phyloP scores from a whole-genome alignment of 2,113 vertebrate species.

The Ameiurus melas region DNA sequence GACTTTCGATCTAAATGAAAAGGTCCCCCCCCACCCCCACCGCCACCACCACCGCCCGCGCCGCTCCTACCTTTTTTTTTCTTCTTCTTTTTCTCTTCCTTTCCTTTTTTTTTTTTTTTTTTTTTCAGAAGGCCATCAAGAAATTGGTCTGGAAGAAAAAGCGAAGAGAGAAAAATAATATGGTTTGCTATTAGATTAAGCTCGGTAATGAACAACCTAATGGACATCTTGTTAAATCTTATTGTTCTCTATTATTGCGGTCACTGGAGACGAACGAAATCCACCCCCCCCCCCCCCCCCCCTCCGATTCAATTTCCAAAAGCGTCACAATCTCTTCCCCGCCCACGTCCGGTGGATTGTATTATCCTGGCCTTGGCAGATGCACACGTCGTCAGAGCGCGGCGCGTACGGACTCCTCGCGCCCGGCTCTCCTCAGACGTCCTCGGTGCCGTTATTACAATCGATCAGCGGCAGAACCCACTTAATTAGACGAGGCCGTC shows the following conservation, averaged over 20 bases:
- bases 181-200: constrained; percentile 59
- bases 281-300: not conserved
- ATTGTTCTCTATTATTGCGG: constrained; percentile 60
- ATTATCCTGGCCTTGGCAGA: constrained; percentile 48
- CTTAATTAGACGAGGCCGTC: constrained; percentile 55
- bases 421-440: constrained; percentile 12
- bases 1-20: constrained; percentile 62
- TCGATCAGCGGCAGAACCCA: constrained; percentile 51
- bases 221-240: constrained; percentile 62
- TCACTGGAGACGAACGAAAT: constrained; percentile 55
- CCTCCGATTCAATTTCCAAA: constrained; percentile 54
- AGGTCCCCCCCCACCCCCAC: not conserved
- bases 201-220: constrained; percentile 60
- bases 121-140: constrained; percentile 44
- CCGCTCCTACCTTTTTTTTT: no score
- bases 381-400: constrained; percentile 25
- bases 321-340: constrained; percentile 29
- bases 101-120: not conserved
- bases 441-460: constrained; percentile 47
- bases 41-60: no score
- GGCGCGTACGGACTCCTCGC: constrained; percentile 10
- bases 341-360: constrained; percentile 30
- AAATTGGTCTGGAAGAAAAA: constrained; percentile 36
- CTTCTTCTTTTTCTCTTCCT: no score
- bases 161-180: constrained; percentile 17